Evolutionary conservation across 92 coral and sea anemone species (phyloP).

Genomic region (Paramuricea clavata): DNA sequence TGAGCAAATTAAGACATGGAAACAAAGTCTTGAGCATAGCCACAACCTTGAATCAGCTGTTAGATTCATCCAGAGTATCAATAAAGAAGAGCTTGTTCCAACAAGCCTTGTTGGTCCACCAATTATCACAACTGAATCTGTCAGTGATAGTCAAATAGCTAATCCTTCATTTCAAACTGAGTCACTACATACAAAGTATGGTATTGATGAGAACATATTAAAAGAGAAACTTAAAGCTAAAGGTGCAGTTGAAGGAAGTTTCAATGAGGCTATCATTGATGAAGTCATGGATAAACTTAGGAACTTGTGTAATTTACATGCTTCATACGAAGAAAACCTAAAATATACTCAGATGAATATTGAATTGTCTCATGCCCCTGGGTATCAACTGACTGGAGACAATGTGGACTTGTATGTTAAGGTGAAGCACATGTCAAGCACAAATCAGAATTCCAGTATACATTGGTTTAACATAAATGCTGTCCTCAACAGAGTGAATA

Average conservation of each 20-base stretch:
- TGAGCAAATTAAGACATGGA: constrained; percentile 1
- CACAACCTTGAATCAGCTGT: neutral
- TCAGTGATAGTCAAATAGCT: too few relatives aligned
- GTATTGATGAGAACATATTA: neutral
- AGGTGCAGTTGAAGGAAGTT: too few relatives aligned
- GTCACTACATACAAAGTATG: neutral
- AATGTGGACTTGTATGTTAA: constrained; percentile 39
- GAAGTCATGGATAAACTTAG: neutral
- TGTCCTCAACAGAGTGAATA: constrained; percentile 16
- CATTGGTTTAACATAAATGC: constrained; percentile 48
- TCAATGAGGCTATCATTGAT: neutral
- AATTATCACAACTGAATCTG: too few relatives aligned
- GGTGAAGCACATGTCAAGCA: neutral
- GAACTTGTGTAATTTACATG: neutral
- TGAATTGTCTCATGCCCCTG: neutral
- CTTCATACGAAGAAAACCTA: neutral
- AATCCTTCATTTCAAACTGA: neutral
- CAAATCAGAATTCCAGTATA: constrained; percentile 35
- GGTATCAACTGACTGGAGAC: constrained; percentile 48
- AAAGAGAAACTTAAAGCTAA: neutral
- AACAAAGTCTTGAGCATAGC: neutral
- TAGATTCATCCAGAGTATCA: too few relatives aligned
- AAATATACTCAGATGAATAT: neutral
- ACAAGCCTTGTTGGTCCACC: too few relatives aligned
- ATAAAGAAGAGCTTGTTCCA: too few relatives aligned